Conservation (phyloP, 2,797 vertebrate genomes). For the Cirrhinus mrigala region DNA sequence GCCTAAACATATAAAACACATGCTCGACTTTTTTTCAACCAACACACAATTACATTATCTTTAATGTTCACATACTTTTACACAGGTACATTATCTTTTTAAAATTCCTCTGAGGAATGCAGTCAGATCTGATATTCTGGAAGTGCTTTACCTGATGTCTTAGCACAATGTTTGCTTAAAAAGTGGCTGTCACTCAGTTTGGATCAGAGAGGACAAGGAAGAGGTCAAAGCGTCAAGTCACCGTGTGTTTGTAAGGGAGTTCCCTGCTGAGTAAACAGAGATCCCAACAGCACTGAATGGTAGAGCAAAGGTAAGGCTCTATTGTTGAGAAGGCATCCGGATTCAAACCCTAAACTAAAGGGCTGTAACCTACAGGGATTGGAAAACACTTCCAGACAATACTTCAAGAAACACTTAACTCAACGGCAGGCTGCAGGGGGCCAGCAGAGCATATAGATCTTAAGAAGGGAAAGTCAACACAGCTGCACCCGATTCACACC, state of each 20-base stretch:
- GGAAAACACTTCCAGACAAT: constrained; percentile 47
- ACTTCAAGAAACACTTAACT: constrained; percentile 29
- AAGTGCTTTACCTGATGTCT: constrained; percentile 9
- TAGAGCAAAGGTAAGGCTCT: constrained; percentile 50
- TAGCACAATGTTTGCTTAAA: background rate
- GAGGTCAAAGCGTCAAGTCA: constrained; percentile 17
- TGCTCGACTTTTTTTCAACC: constrained; percentile 51
- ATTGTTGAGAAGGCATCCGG: constrained; percentile 40
- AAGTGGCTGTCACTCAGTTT: background rate
- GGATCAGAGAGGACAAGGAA: background rate
- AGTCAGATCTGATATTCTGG: background rate
- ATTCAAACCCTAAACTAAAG: constrained; percentile 24
- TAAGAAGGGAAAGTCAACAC: constrained; percentile 16
- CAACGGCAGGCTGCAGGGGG: background rate
- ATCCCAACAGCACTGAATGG: constrained; percentile 14
- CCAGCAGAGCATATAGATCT: background rate
- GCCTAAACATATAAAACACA: constrained; percentile 71
- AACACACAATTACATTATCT: background rate
- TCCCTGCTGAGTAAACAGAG: constrained; percentile 42
- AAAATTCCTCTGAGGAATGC: background rate
- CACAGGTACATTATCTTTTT: background rate
- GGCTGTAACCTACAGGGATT: constrained; percentile 42
- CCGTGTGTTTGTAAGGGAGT: constrained; percentile 47
- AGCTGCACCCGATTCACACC: constrained; percentile 63
- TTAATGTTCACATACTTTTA: constrained; percentile 1